Evolutionary conservation across 1,140 invertebrate species (phyloP).

Genomic region (Globodera rostochiensis): DNA sequence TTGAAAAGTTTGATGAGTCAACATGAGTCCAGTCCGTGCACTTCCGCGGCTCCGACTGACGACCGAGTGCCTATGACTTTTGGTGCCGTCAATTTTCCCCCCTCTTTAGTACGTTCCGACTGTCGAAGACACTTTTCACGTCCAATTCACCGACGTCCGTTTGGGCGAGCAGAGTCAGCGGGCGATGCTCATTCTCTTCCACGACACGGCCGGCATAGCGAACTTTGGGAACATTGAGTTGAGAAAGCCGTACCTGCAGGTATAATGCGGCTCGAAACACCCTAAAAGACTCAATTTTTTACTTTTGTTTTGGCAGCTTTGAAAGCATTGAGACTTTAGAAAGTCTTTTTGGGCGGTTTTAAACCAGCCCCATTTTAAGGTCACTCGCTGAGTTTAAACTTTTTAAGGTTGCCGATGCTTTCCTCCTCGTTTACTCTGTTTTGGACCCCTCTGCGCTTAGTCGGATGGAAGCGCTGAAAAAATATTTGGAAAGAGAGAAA

Average conservation of each 20-base stretch:
- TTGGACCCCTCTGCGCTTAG: slow-evolving; percentile 59
- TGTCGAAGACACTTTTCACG: slow-evolving; percentile 65
- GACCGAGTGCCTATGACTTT: background rate
- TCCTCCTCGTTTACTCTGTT: slow-evolving; percentile 61
- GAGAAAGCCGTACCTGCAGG: slow-evolving; percentile 51
- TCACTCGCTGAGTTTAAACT: slow-evolving; percentile 11
- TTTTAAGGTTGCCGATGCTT: slow-evolving; percentile 62
- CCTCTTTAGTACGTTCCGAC: slow-evolving; percentile 51
- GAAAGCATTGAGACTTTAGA: too few species aligned
- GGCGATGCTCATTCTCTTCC: slow-evolving; percentile 56
- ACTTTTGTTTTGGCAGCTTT: too few species aligned
- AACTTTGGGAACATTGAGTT: slow-evolving; percentile 52
- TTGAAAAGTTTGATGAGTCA: slow-evolving; percentile 2
- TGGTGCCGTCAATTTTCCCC: background rate
- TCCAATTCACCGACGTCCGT: slow-evolving; percentile 39
- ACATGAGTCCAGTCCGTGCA: background rate
- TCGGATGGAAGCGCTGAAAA: slow-evolving; percentile 58
- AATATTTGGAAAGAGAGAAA: slow-evolving; percentile 56
- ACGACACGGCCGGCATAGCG: slow-evolving; percentile 59
- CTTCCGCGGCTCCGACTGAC: background rate
- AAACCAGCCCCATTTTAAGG: slow-evolving; percentile 1
- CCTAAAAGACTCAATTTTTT: too few species aligned
- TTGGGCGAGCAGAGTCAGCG: slow-evolving; percentile 1
- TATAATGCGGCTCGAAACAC: background rate
- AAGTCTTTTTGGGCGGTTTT: too few species aligned